A percentile compares a stretch with the other conserved stretches of the same genome.
Conservation (phyloP, 2,113 vertebrate genomes). For the Anguilla rostrata region DNA sequence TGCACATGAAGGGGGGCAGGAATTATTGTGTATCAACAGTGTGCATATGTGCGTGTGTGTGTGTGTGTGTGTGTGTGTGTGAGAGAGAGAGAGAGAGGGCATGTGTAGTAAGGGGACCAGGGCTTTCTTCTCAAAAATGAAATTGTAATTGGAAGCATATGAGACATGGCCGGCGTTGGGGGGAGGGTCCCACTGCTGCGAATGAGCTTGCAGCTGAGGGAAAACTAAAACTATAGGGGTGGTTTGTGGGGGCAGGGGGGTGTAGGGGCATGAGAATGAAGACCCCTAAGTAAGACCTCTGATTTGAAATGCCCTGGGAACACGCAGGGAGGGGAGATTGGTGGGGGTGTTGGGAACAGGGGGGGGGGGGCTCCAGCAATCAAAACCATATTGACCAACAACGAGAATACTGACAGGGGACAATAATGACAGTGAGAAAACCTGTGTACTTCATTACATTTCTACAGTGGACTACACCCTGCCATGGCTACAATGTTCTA, state of each 20-base stretch:
- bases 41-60: no score
- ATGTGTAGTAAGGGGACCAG: not conserved
- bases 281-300: not conserved
- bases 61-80: not conserved
- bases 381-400: not conserved
- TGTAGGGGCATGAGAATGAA: not conserved
- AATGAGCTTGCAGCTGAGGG: not conserved
- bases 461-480: not conserved
- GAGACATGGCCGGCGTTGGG: not conserved
- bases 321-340: not conserved
- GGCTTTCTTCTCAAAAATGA: constrained; percentile 1
- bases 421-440: not conserved
- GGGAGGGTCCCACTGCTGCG: not conserved
- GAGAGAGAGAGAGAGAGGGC: constrained; percentile 25
- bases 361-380: not conserved
- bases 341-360: not conserved
- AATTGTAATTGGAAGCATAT: not conserved
- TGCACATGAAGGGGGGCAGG: no score
- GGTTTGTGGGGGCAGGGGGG: not conserved
- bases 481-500: not conserved
- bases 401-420: not conserved
- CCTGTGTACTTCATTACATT: not conserved
- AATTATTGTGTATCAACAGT: no score
- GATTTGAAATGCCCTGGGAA: not conserved
- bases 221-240: not conserved